Evolutionary conservation across 2,888 invertebrate species (phyloP), one percentile per base, ranked within the genome.

Genomic region (Colostygia pectinataria): DNA sequence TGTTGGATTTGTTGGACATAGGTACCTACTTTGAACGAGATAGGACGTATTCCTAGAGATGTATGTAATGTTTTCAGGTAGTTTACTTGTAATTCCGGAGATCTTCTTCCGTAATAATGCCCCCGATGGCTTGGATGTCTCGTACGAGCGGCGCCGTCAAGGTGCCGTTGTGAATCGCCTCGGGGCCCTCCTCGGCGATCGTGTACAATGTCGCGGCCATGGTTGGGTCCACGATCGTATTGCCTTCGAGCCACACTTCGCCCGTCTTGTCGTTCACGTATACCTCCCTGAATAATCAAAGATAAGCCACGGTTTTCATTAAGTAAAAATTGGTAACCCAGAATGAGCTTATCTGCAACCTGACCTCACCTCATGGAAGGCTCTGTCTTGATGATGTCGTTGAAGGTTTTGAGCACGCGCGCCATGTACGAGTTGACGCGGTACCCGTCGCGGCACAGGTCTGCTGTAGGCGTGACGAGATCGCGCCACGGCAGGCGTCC

Each of bases 101-200:
- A 80, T 98, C 98, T 41, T 95, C 92, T 63, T 91, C 91, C 0
- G 94, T 95, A 37, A 98, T 92, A 48, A 96, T 95, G 20, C 97
- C 96, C 37, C 95, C 95, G 51, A 92, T 84, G 0, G 77, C 81
- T 62, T 88, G 75, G 14, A 97, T 92, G 73, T 98, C 98, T 43
- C 89, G 68, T 32, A 93, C 92, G 64, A 98, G 92, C 47, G 82
- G 78, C 50, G 91, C 82, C 0, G 93, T 93, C 15, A 97, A 91
- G 1, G 84, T 77, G 0, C 97, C 97, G 67, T 94, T 92, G 86
- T 98, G 97, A 43, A 97, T 92, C 60, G 93, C 93, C 57, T 92
- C 87, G 24, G 92, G 92, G 27, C 95, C 95, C 70, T 95, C 92
- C 42, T 90, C 76, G 1, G 94, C 93, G 40, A 98, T 93, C 13